These are phyloP conservation scores for Acanthosepion pharaonis DNA, from an alignment of 2,888 invertebrate species.

Conservation along the genomic window DNA sequence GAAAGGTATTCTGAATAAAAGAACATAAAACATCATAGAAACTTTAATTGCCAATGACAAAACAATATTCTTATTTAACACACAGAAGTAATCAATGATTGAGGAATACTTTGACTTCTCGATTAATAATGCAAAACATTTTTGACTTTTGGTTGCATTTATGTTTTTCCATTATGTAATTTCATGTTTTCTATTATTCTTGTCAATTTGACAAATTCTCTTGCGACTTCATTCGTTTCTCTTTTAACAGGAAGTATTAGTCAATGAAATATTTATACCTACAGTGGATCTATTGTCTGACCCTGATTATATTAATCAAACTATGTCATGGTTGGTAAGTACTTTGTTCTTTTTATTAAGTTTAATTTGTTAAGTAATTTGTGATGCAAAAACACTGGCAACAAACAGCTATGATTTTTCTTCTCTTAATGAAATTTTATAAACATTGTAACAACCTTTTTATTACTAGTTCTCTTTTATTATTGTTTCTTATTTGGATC, in stretches of 20 bases:
- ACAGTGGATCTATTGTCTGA: slow-evolving; percentile 84
- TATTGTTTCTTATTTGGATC: no score
- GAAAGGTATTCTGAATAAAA: no score
- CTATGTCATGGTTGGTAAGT: slow-evolving; percentile 89
- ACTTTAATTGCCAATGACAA: no score
- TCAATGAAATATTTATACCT: slow-evolving; percentile 83
- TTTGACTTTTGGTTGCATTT: no score
- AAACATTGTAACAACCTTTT: no score
- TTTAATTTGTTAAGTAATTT: background rate
- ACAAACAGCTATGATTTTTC: background rate
- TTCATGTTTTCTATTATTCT: background rate
- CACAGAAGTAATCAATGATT: no score
- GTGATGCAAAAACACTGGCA: background rate
- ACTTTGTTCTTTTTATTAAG: background rate
- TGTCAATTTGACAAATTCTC: background rate
- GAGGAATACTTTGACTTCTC: no score
- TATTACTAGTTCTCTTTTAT: no score
- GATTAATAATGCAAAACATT: no score
- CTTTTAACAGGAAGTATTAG: slow-evolving; percentile 82
- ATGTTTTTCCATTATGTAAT: background rate
- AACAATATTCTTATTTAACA: no score
- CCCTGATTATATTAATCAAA: slow-evolving; percentile 93
- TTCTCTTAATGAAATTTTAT: no score
- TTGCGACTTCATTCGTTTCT: slow-evolving; percentile 2
- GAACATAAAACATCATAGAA: no score